These are phyloP conservation scores for Axis porcinus DNA, from an alignment of 2,113 vertebrate genomes.

Conservation along the genomic window DNA sequence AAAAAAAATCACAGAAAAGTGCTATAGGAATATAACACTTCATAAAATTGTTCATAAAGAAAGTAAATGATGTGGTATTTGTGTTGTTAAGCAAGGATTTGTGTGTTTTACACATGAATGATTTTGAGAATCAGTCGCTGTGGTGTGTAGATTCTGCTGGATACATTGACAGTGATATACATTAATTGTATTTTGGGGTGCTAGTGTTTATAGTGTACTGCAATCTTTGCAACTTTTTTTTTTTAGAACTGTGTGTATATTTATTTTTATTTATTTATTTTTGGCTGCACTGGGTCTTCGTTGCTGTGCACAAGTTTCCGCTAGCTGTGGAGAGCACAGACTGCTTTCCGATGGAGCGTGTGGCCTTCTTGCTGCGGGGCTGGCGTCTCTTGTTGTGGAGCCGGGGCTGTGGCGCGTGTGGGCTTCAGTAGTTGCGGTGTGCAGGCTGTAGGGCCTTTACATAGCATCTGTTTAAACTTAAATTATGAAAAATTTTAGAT, in stretches of 20 bases:
- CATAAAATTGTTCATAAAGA: background rate
- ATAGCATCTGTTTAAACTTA: background rate
- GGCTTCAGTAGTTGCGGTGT: background rate
- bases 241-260: background rate
- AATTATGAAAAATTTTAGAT: background rate
- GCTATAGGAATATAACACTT: background rate
- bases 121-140: background rate
- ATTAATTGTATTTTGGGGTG: background rate
- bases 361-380: accelerated
- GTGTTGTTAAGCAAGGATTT: background rate
- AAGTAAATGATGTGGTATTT: background rate
- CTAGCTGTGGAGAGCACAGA: background rate
- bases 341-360: background rate
- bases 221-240: background rate
- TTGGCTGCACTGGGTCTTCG: background rate
- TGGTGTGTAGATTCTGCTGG: background rate
- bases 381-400: background rate
- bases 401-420: background rate
- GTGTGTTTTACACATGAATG: background rate
- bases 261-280: background rate
- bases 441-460: background rate
- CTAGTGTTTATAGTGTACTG: background rate
- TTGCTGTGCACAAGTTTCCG: background rate
- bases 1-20: background rate
- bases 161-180: too few species aligned